These are phyloP conservation scores for Rhogogaster chlorosoma DNA, from an alignment of 2,888 invertebrate genomes.

Conservation along the genomic window DNA sequence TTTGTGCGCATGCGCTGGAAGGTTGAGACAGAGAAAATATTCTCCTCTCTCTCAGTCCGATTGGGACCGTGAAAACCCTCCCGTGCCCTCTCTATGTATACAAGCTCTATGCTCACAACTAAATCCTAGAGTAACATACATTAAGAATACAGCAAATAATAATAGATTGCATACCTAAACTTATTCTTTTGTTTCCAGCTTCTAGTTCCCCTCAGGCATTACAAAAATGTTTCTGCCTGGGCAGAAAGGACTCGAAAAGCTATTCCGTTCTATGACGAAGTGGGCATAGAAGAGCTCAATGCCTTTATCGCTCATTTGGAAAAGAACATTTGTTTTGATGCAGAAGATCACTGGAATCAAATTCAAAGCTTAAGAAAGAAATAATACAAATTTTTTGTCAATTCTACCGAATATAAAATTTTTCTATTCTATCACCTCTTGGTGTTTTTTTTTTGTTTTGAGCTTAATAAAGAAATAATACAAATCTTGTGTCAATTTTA, in stretches of 20 bases:
- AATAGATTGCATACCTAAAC: neutral
- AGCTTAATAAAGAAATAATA: neutral
- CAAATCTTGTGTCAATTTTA: neutral
- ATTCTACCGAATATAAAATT: neutral
- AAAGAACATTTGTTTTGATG: neutral
- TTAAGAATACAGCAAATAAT: neutral
- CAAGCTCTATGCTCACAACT: no score
- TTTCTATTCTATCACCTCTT: neutral
- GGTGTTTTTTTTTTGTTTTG: neutral
- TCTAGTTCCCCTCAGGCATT: conserved; percentile 7
- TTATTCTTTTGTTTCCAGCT: neutral
- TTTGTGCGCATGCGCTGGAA: no score
- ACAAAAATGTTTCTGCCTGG: conserved; percentile 24
- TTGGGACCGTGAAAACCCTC: no score
- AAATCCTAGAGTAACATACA: no score
- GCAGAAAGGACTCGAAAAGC: conserved; percentile 7
- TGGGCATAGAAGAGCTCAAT: neutral
- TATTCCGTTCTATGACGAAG: neutral
- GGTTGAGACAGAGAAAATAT: no score
- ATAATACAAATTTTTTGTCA: neutral
- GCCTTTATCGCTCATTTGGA: neutral
- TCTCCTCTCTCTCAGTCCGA: no score
- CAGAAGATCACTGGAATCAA: conserved; percentile 18
- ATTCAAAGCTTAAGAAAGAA: neutral
- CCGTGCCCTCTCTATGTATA: no score